phyloP scores from a whole-genome alignment of 2,888 invertebrate genomes.

The Eledone cirrhosa region DNA sequence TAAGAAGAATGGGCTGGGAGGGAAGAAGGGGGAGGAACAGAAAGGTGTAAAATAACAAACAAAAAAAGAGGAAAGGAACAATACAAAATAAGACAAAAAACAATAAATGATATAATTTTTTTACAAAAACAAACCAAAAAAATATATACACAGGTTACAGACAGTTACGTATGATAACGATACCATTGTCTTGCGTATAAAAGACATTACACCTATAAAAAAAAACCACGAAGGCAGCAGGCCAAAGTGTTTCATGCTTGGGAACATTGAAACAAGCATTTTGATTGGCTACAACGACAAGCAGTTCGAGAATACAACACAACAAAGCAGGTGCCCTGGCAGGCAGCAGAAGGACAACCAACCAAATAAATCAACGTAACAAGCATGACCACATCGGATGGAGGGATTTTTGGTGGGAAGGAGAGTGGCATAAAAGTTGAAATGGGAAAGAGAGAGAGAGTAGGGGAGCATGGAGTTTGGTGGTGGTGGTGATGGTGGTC shows the following conservation, averaged over 20 bases:
- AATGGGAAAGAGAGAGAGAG: background rate
- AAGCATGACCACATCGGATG: conserved; percentile 23
- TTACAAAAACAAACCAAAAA: too few relatives aligned
- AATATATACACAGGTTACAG: background rate
- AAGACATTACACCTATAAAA: conserved; percentile 22
- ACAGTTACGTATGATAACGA: conserved; percentile 11
- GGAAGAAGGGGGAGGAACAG: too few relatives aligned
- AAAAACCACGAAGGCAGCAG: conserved; percentile 25
- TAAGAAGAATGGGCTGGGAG: too few relatives aligned
- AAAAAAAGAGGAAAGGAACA: too few relatives aligned
- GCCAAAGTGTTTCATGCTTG: conserved; percentile 25
- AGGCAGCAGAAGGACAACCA: conserved; percentile 26
- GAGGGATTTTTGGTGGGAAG: background rate
- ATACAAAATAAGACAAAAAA: too few relatives aligned
- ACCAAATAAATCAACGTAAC: conserved; percentile 23
- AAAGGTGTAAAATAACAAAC: too few relatives aligned
- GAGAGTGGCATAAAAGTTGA: background rate
- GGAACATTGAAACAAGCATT: conserved; percentile 25
- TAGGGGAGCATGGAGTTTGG: background rate
- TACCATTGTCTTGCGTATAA: conserved; percentile 18
- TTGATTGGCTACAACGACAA: conserved; percentile 25
- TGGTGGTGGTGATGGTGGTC: too few relatives aligned
- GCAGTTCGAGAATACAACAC: conserved; percentile 14
- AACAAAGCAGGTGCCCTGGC: conserved; percentile 21
- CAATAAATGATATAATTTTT: too few relatives aligned